Evolutionary conservation across 1,140 invertebrate species (phyloP).

Genomic region (Drosophila nigromelanica): DNA sequence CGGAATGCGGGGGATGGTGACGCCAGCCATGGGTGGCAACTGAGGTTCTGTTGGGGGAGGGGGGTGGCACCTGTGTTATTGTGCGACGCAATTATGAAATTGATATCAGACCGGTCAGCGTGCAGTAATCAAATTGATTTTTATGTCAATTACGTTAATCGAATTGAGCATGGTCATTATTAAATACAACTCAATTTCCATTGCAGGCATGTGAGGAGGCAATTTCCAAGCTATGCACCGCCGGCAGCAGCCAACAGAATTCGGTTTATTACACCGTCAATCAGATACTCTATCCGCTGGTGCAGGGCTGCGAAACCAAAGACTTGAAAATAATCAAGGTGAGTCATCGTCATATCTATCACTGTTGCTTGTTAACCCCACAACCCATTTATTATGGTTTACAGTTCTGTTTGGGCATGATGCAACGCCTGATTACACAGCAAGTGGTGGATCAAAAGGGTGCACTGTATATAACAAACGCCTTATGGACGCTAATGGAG

Average conservation of each 20-base stretch:
- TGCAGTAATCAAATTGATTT: constrained; percentile 64
- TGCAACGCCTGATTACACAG: constrained; percentile 93
- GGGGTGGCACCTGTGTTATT: constrained; percentile 42
- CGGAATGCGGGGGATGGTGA: constrained; percentile 29
- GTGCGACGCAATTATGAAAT: constrained; percentile 77
- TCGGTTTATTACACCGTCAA: constrained; percentile 94
- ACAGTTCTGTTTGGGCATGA: constrained; percentile 95
- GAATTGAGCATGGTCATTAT: constrained; percentile 44
- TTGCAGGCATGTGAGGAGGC: constrained; percentile 96
- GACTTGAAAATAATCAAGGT: constrained; percentile 98
- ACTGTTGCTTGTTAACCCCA: too few relatives aligned
- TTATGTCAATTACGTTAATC: constrained; percentile 52
- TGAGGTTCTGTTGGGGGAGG: constrained; percentile 4
- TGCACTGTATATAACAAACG: constrained; percentile 95
- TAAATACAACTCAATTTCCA: constrained; percentile 49
- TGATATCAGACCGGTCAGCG: constrained; percentile 50
- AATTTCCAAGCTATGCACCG: constrained; percentile 93
- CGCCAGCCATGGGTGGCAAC: constrained; percentile 13
- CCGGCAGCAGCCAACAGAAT: constrained; percentile 90
- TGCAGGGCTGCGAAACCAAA: constrained; percentile 99
- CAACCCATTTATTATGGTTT: not conserved
- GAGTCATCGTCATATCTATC: constrained; percentile 28
- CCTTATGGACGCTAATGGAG: constrained; percentile 97
- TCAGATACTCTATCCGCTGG: constrained; percentile 98
- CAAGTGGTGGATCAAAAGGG: constrained; percentile 94